Evolutionary conservation across 2,113 vertebrate genomes (phyloP).

Genomic region (Hemichromis elongatus): DNA sequence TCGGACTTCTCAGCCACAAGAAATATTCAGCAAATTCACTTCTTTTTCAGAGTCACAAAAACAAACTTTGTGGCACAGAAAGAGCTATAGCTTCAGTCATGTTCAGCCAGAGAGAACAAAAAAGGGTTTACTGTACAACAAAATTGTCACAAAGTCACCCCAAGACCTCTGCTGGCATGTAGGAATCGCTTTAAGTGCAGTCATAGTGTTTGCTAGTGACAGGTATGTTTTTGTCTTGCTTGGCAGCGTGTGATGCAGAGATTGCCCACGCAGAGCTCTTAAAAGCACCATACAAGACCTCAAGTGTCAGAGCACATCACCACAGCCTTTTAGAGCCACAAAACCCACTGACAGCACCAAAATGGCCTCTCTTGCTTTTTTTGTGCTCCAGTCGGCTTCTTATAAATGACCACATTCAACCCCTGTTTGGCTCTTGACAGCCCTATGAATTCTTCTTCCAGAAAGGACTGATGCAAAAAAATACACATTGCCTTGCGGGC

Average conservation of each 20-base stretch:
- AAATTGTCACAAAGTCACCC: slow-evolving; percentile 35
- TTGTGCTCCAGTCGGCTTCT: slow-evolving; percentile 51
- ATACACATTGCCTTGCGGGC: background rate
- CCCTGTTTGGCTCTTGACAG: slow-evolving; percentile 46
- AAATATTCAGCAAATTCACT: background rate
- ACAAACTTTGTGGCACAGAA: background rate
- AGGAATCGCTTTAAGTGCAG: slow-evolving; percentile 63
- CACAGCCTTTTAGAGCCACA: slow-evolving; percentile 68
- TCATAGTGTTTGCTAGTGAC: slow-evolving; percentile 54
- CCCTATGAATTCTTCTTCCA: slow-evolving; percentile 54
- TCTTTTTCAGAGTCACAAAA: background rate
- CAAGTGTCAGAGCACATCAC: slow-evolving; percentile 72
- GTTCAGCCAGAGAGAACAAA: background rate
- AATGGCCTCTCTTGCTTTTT: slow-evolving; percentile 65
- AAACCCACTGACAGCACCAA: slow-evolving; percentile 72
- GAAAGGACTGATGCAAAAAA: slow-evolving; percentile 44
- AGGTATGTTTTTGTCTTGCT: slow-evolving; percentile 69
- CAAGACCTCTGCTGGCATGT: slow-evolving; percentile 30
- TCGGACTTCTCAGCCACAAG: background rate
- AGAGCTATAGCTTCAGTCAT: background rate
- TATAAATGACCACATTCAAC: slow-evolving; percentile 63
- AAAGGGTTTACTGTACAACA: slow-evolving; percentile 15
- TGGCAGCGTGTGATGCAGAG: slow-evolving; percentile 57
- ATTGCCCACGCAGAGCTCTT: slow-evolving; percentile 70
- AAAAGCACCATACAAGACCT: slow-evolving; percentile 68